Evolutionary conservation across 2,113 vertebrate genomes (phyloP).

Genomic region (Meleagris gallopavo): DNA sequence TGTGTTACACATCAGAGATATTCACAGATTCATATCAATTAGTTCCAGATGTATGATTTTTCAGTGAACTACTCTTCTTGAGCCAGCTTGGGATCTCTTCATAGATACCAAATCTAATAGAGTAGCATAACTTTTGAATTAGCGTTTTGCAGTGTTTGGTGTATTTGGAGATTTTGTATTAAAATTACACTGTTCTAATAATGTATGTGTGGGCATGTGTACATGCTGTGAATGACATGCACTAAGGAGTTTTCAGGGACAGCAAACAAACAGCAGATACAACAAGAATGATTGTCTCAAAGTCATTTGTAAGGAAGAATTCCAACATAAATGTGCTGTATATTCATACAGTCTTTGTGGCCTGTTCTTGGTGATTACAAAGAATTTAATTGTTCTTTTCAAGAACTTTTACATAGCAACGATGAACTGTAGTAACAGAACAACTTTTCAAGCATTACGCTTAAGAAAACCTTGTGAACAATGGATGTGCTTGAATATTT

Average conservation of each 20-base stretch:
- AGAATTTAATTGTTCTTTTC: background rate
- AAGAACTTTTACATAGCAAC: background rate
- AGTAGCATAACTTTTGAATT: background rate
- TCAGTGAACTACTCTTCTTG: background rate
- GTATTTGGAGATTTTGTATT: background rate
- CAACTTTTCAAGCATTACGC: background rate
- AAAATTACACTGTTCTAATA: background rate
- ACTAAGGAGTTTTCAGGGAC: background rate
- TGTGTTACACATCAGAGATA: background rate
- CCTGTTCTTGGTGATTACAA: background rate
- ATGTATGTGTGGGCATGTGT: background rate
- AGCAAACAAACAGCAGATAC: background rate
- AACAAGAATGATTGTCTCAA: background rate
- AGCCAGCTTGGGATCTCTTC: background rate
- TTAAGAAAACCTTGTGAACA: background rate
- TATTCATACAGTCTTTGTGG: background rate
- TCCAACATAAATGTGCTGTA: background rate
- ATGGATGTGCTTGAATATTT: background rate
- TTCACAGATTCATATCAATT: accelerated
- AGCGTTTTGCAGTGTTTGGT: background rate
- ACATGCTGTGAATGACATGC: background rate
- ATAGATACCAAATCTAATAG: background rate
- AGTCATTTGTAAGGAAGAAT: background rate
- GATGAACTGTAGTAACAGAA: background rate
- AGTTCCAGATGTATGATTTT: background rate